Evolutionary conservation across 2,797 vertebrate genomes (phyloP).

Genomic region (Rhinella marina): DNA sequence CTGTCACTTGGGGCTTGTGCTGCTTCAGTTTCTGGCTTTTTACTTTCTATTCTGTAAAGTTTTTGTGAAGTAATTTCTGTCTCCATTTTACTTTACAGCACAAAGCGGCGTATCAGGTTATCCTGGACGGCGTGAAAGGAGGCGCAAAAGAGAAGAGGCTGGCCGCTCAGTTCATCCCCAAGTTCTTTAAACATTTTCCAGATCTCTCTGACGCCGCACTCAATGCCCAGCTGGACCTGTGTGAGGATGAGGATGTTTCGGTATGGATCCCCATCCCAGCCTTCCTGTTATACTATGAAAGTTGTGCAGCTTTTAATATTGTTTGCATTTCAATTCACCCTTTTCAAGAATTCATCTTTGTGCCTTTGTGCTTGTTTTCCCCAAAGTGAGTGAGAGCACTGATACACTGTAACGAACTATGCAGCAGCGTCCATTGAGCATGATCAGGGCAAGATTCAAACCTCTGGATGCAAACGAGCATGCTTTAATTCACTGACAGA

Average conservation of each 20-base stretch:
- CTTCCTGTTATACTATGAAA: too few relatives aligned
- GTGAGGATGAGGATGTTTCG: slow-evolving; percentile 97
- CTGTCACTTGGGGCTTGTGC: neutral
- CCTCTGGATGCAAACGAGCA: neutral
- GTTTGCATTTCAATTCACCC: too few relatives aligned
- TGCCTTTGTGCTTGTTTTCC: too few relatives aligned
- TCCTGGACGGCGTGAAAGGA: slow-evolving; percentile 94
- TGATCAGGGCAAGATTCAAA: too few relatives aligned
- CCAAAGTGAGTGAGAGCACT: too few relatives aligned
- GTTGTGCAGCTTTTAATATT: too few relatives aligned
- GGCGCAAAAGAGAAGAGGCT: slow-evolving; percentile 95
- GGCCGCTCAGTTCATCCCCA: slow-evolving; percentile 97
- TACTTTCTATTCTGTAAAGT: neutral
- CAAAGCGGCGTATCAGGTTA: slow-evolving; percentile 95
- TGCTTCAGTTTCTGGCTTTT: neutral
- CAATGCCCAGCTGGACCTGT: slow-evolving; percentile 96
- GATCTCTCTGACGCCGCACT: slow-evolving; percentile 94
- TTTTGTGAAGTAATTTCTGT: neutral
- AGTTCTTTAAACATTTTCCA: slow-evolving; percentile 97
- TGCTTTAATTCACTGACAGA: too few relatives aligned
- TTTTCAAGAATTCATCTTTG: too few relatives aligned
- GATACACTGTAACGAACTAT: too few relatives aligned
- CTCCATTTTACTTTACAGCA: slow-evolving; percentile 77
- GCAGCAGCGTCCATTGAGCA: neutral
- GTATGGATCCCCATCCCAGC: slow-evolving; percentile 74